Evolutionary conservation across 1,140 invertebrate genomes (phyloP).

Genomic region (Apis dorsata): DNA sequence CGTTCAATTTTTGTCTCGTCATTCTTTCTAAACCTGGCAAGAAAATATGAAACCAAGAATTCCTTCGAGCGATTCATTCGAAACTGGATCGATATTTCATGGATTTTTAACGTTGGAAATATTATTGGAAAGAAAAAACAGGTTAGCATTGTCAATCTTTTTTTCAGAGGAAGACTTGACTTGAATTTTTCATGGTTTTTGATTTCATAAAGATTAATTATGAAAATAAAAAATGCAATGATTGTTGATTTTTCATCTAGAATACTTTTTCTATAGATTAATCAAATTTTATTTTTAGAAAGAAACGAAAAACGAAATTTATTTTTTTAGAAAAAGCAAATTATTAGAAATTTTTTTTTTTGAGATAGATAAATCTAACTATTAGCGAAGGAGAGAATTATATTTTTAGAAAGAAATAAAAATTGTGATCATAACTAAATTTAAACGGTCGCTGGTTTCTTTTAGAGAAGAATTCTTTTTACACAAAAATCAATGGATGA

Average conservation of each 20-base stretch:
- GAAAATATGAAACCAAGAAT: not conserved
- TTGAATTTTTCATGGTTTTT: not conserved
- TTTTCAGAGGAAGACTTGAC: not conserved
- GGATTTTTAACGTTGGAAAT: not conserved
- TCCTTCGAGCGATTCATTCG: not conserved
- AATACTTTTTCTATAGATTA: no score
- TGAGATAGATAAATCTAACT: no score
- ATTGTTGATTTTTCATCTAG: no score
- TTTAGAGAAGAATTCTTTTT: no score
- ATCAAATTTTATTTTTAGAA: no score
- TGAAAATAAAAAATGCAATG: not conserved
- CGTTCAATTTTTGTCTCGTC: conserved; percentile 7
- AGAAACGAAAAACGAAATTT: no score
- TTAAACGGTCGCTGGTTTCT: no score
- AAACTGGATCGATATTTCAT: not conserved
- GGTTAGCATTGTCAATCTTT: no score
- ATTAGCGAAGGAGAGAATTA: not conserved
- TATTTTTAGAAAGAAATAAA: not conserved
- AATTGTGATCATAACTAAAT: not conserved
- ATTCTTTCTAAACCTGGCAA: not conserved
- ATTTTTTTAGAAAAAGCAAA: no score
- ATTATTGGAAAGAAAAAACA: not conserved
- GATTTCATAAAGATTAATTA: not conserved
- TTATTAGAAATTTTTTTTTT: no score
- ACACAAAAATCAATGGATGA: not conserved